A percentile compares a stretch with the other conserved stretches of the same genome.
Conservation (phyloP, 2,113 vertebrate species). For the Plectropomus leopardus region DNA sequence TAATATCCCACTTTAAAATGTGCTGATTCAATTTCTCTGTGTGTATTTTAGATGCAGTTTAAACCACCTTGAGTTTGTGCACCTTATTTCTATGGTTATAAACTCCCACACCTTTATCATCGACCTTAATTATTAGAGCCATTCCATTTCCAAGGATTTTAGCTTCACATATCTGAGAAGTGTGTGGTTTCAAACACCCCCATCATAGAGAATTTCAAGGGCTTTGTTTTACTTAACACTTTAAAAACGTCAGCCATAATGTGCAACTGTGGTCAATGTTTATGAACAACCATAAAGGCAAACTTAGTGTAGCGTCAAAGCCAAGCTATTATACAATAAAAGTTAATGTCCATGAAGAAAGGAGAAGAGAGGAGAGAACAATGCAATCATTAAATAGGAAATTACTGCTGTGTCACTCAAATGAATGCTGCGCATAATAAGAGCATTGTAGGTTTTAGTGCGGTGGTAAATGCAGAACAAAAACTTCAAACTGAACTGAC, state of each 20-base stretch:
- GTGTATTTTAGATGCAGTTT: slow-evolving; percentile 4
- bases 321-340: slow-evolving; percentile 82
- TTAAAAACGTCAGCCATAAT: slow-evolving; percentile 70
- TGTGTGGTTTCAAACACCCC: slow-evolving; percentile 14
- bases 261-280: slow-evolving; percentile 75
- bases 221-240: slow-evolving; percentile 74
- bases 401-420: slow-evolving; percentile 76
- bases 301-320: slow-evolving; percentile 78
- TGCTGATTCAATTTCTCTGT: neutral
- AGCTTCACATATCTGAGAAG: slow-evolving; percentile 26
- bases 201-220: slow-evolving; percentile 57
- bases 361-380: slow-evolving; percentile 70
- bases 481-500: slow-evolving; percentile 28
- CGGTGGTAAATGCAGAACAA: slow-evolving; percentile 37
- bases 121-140: slow-evolving; percentile 6
- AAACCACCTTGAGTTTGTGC: neutral
- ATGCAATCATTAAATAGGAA: slow-evolving; percentile 77
- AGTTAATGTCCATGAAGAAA: slow-evolving; percentile 80
- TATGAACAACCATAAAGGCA: slow-evolving; percentile 81
- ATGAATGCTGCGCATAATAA: slow-evolving; percentile 62
- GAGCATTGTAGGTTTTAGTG: slow-evolving; percentile 39
- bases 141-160: slow-evolving; percentile 22
- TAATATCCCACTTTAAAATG: neutral
- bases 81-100: slow-evolving; percentile 22
- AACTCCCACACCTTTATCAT: slow-evolving; percentile 9